These are phyloP conservation scores for Aphelenchoides fujianensis DNA, from an alignment of 1,140 invertebrate species.

Conservation along the genomic window DNA sequence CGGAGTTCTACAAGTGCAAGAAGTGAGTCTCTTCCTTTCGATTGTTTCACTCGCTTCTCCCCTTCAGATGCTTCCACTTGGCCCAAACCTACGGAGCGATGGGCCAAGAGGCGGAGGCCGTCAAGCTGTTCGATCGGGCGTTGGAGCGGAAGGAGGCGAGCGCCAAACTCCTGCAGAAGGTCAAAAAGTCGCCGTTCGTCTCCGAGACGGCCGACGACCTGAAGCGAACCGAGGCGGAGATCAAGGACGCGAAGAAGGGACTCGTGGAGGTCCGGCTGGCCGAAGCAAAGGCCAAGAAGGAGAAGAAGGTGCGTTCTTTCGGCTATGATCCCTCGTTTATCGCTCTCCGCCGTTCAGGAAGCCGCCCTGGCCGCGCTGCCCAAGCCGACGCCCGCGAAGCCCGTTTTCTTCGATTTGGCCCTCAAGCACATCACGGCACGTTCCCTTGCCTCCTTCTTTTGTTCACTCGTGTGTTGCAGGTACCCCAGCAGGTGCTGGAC, in stretches of 20 bases:
- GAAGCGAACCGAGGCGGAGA: neutral
- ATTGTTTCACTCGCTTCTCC: neutral
- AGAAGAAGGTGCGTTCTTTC: neutral
- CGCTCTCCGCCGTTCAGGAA: neutral
- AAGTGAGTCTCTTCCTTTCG: neutral
- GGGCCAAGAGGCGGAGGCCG: neutral
- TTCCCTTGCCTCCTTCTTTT: too few species aligned
- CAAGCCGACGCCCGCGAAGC: slow-evolving; percentile 17
- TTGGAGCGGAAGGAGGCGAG: neutral
- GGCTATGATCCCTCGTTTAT: neutral
- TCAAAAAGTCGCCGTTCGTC: neutral
- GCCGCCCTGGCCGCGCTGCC: neutral
- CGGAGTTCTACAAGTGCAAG: neutral
- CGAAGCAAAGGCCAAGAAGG: slow-evolving; percentile 6
- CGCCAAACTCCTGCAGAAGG: neutral
- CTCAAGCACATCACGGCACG: slow-evolving; percentile 14
- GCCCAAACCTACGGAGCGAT: neutral
- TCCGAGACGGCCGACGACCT: neutral
- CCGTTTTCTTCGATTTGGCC: slow-evolving; percentile 26
- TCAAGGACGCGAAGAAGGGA: neutral
- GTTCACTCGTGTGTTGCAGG: neutral
- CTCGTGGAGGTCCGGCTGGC: neutral
- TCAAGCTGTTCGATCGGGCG: neutral
- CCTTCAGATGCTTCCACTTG: slow-evolving; percentile 5
- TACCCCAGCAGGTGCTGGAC: neutral